Conservation (phyloP, 2,113 vertebrate species). For the Haliaeetus leucogaster region DNA sequence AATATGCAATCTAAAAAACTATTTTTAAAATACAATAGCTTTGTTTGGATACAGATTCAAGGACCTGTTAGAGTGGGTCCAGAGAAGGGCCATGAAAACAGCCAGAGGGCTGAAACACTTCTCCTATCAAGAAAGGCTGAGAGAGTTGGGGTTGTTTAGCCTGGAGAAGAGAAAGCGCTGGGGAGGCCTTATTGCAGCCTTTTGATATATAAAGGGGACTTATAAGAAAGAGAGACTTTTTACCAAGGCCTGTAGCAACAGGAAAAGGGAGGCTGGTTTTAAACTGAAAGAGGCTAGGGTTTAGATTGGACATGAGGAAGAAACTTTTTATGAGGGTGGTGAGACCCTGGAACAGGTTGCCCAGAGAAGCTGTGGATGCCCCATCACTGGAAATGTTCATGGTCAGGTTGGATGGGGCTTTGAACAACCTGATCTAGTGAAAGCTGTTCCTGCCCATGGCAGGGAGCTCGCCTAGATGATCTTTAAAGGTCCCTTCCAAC, state of each 20-base stretch:
- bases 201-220: neutral
- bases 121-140: neutral
- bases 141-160: neutral
- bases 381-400: neutral
- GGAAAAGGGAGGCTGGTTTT: neutral
- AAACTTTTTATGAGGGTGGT: neutral
- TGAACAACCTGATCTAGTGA: neutral
- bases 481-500: neutral
- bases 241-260: neutral
- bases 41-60: neutral
- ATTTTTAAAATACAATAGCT: neutral
- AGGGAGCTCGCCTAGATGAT: neutral
- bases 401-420: neutral
- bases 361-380: neutral
- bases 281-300: neutral
- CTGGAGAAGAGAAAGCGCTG: neutral
- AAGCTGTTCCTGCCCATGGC: neutral
- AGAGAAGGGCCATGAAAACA: neutral
- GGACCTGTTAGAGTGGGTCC: neutral
- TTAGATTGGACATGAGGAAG: neutral
- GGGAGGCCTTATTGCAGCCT: neutral
- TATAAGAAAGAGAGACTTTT: neutral
- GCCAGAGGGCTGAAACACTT: neutral
- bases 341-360: neutral
- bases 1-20: neutral